Evolutionary conservation across 1,140 invertebrate genomes (phyloP).

Genomic region (Lycorma delicatula): DNA sequence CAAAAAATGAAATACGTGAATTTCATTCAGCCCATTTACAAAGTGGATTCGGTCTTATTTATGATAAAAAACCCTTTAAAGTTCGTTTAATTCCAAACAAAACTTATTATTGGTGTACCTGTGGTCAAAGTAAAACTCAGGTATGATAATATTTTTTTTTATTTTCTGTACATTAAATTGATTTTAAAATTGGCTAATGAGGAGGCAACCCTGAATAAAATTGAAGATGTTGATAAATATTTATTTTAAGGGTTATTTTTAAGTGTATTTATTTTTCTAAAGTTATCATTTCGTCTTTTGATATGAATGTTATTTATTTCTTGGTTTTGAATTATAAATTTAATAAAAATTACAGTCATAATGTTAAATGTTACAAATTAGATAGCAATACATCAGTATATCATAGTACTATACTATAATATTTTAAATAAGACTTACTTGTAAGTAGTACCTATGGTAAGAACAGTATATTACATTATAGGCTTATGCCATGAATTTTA

Average conservation of each 20-base stretch:
- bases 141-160: conserved; percentile 35
- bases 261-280: not conserved
- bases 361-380: too few species aligned
- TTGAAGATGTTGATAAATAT: not conserved
- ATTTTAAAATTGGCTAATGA: not conserved
- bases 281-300: not conserved
- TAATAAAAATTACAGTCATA: too few species aligned
- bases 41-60: conserved; percentile 57
- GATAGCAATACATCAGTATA: too few species aligned
- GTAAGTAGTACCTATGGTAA: too few species aligned
- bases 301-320: not conserved
- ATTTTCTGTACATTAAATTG: not conserved
- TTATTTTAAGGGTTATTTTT: not conserved
- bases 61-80: conserved; percentile 86
- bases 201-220: not conserved
- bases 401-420: too few species aligned
- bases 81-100: conserved; percentile 63
- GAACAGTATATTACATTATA: too few species aligned
- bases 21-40: conserved; percentile 39
- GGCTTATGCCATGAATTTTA: too few species aligned
- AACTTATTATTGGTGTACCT: conserved; percentile 88
- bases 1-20: conserved; percentile 29
- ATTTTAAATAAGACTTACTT: too few species aligned
- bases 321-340: not conserved
- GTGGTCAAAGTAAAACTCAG: conserved; percentile 81